Percentiles rank a stretch among this genome's conserved stretches.
These are phyloP conservation scores for Podocnemis expansa DNA, from an alignment of 2,113 vertebrate genomes.

Conservation along the genomic window DNA sequence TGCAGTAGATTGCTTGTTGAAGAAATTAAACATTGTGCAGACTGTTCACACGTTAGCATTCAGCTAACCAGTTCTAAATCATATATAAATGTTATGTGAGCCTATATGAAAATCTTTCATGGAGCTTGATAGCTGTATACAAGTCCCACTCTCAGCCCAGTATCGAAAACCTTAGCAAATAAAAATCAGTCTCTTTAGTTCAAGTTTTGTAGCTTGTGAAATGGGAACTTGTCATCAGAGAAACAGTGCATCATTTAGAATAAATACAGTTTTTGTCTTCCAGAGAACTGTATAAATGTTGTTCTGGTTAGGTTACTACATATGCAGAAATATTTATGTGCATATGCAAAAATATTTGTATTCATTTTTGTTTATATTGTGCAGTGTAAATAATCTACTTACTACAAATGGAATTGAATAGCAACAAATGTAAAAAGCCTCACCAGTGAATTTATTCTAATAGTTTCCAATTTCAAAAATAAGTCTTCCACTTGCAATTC, in stretches of 20 bases:
- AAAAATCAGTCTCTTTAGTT: not conserved
- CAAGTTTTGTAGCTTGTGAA: not conserved
- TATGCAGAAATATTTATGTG: not conserved
- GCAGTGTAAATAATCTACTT: not conserved
- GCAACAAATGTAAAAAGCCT: not conserved
- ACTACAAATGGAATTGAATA: not conserved
- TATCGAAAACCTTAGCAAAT: not conserved
- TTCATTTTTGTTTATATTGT: not conserved
- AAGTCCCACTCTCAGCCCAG: not conserved
- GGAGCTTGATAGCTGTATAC: not conserved
- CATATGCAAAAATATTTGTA: not conserved
- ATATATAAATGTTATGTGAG: not conserved
- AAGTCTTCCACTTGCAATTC: not conserved
- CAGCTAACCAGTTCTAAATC: not conserved
- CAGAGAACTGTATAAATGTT: not conserved
- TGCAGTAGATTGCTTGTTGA: not conserved
- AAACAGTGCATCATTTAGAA: not conserved
- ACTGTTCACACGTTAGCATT: not conserved
- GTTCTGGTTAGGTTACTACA: not conserved
- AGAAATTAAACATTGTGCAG: not conserved
- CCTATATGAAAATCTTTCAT: not conserved
- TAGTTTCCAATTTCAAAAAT: not conserved
- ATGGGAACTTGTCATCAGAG: not conserved
- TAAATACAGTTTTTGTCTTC: not conserved
- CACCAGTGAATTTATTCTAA: not conserved